phyloP scores from a whole-genome alignment of 1,140 invertebrate species.

The Anoplophora glabripennis region DNA sequence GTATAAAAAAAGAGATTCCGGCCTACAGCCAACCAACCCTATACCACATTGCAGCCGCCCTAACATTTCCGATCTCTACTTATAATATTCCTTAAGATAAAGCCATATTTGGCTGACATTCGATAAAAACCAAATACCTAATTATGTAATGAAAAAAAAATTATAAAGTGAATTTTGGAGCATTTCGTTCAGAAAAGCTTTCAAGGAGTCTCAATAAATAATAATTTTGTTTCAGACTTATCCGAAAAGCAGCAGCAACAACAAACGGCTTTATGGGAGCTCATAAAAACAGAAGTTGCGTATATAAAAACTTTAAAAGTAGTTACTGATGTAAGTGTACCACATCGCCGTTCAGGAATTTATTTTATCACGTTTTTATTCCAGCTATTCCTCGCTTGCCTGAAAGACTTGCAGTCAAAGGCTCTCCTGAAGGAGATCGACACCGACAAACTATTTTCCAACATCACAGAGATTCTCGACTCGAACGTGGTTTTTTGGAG shows the following conservation, averaged over 20 bases:
- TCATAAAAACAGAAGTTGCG: constrained; percentile 82
- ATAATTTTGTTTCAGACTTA: constrained; percentile 53
- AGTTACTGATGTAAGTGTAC: constrained; percentile 74
- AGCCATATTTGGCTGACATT: too few relatives aligned
- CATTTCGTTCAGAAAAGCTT: too few relatives aligned
- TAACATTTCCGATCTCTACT: too few relatives aligned
- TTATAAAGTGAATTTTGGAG: too few relatives aligned
- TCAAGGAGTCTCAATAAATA: background rate
- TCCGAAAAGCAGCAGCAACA: constrained; percentile 74
- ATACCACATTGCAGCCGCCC: too few relatives aligned
- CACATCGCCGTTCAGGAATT: background rate
- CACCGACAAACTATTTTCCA: constrained; percentile 76
- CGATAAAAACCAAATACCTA: too few relatives aligned
- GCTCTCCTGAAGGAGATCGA: constrained; percentile 80
- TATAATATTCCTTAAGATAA: too few relatives aligned
- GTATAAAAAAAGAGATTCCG: too few relatives aligned
- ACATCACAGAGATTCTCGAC: constrained; percentile 77
- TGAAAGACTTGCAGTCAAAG: constrained; percentile 74
- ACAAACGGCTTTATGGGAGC: constrained; percentile 89
- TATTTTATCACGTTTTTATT: constrained; percentile 23
- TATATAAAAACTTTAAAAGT: constrained; percentile 84
- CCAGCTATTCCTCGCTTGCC: constrained; percentile 78
- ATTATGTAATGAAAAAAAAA: too few relatives aligned
- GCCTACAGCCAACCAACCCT: too few relatives aligned
- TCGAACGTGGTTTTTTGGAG: constrained; percentile 79